Evolutionary conservation across 2,797 vertebrate genomes (phyloP).

Genomic region (Centroberyx gerrardi): DNA sequence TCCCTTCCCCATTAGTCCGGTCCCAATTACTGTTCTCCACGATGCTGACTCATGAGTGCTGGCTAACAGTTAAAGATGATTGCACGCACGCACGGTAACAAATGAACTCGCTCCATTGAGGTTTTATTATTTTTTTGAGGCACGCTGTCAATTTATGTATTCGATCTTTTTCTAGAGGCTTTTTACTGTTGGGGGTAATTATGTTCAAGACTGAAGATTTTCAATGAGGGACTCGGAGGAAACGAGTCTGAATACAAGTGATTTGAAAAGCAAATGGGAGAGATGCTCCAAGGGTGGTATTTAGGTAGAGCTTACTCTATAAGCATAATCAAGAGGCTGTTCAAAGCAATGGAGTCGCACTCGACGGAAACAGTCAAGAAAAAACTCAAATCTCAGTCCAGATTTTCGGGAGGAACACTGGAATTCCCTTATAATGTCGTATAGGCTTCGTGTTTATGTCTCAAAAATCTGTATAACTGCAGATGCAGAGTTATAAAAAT

Average conservation of each 20-base stretch:
- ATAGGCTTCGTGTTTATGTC: neutral
- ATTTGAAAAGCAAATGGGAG: slow-evolving; percentile 43
- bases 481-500: slow-evolving; percentile 39
- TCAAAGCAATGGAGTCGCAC: slow-evolving; percentile 19
- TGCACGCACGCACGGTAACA: slow-evolving; percentile 27
- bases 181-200: slow-evolving; percentile 48
- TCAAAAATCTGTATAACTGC: neutral
- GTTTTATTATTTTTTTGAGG: slow-evolving; percentile 21
- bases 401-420: neutral
- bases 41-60: slow-evolving; percentile 52
- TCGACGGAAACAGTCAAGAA: neutral
- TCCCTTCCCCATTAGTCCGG: slow-evolving; percentile 44
- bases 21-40: slow-evolving; percentile 59
- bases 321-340: slow-evolving; percentile 34
- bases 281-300: slow-evolving; percentile 2
- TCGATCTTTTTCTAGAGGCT: slow-evolving; percentile 15
- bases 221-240: slow-evolving; percentile 33
- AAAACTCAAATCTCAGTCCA: slow-evolving; percentile 4
- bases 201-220: slow-evolving; percentile 28
- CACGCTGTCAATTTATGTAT: slow-evolving; percentile 44
- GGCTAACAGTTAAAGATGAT: slow-evolving; percentile 53
- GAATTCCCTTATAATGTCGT: neutral
- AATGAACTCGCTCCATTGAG: slow-evolving; percentile 53
- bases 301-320: slow-evolving; percentile 11
- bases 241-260: slow-evolving; percentile 15